phyloP scores from a whole-genome alignment of 1,140 invertebrate genomes.

The Drosophila kohkoa region DNA sequence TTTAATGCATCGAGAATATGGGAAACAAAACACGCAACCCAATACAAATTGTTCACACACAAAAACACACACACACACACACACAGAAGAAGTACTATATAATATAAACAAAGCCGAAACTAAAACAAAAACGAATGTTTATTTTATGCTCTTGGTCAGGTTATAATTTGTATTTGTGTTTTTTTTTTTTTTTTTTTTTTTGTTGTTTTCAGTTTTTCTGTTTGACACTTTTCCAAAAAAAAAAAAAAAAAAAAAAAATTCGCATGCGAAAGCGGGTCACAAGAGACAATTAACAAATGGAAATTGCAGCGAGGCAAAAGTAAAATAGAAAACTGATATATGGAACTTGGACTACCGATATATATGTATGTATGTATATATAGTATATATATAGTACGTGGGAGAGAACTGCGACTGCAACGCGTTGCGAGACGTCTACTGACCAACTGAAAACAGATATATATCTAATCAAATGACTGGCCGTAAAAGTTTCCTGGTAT shows the following conservation, averaged over 20 bases:
- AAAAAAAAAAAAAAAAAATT: background rate
- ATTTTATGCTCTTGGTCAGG: background rate
- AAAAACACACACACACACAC: background rate
- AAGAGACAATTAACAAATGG: conserved; percentile 56
- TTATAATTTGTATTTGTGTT: too few relatives aligned
- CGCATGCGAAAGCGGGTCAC: conserved; percentile 36
- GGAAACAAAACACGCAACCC: conserved; percentile 35
- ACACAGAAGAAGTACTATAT: background rate
- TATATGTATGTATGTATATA: too few relatives aligned
- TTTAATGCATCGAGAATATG: conserved; percentile 38
- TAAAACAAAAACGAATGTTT: conserved; percentile 14
- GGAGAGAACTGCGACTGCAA: conserved; percentile 29
- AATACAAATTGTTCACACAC: background rate
- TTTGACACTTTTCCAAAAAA: conserved; percentile 26
- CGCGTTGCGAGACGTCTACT: conserved; percentile 33
- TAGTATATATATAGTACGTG: conserved; percentile 1
- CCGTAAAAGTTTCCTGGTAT: conserved; percentile 35
- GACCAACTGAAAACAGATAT: conserved; percentile 34
- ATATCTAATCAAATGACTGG: conserved; percentile 47
- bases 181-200: too few relatives aligned
- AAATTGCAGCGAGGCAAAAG: conserved; percentile 29
- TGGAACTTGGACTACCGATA: background rate
- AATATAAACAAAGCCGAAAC: background rate
- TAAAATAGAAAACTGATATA: conserved; percentile 11
- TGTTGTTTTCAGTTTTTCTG: too few relatives aligned